Conservation (phyloP, 2,113 vertebrate species). For the Miniopterus natalensis region DNA sequence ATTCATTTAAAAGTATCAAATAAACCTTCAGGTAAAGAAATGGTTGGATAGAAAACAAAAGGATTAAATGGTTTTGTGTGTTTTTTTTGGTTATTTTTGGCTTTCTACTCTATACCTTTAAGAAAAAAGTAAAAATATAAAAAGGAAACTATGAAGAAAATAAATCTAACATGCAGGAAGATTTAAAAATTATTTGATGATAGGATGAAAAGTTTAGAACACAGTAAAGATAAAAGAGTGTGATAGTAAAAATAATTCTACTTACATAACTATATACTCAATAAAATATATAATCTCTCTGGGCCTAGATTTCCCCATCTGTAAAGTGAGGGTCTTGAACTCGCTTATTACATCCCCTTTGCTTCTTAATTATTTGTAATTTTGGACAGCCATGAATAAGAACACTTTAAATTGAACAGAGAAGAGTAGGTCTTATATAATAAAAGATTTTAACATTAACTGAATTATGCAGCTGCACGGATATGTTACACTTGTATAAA, state of each 20-base stretch:
- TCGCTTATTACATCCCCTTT: neutral
- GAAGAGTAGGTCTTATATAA: neutral
- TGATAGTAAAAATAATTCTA: neutral
- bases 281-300: neutral
- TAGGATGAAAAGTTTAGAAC: neutral
- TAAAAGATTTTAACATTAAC: neutral
- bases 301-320: neutral
- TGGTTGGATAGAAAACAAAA: constrained; percentile 44
- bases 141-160: neutral
- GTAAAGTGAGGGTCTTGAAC: neutral
- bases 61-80: neutral
- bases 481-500: neutral
- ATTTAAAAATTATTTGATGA: neutral
- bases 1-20: neutral
- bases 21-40: neutral
- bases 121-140: constrained; percentile 16
- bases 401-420: neutral
- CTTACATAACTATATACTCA: neutral
- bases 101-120: neutral
- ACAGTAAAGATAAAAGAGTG: accelerated
- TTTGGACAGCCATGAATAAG: neutral
- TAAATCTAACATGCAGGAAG: neutral
- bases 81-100: neutral
- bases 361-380: neutral
- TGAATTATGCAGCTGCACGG: neutral